These are phyloP conservation scores for Andrena haemorrhoa DNA, from an alignment of 2,888 invertebrate species.

Conservation along the genomic window DNA sequence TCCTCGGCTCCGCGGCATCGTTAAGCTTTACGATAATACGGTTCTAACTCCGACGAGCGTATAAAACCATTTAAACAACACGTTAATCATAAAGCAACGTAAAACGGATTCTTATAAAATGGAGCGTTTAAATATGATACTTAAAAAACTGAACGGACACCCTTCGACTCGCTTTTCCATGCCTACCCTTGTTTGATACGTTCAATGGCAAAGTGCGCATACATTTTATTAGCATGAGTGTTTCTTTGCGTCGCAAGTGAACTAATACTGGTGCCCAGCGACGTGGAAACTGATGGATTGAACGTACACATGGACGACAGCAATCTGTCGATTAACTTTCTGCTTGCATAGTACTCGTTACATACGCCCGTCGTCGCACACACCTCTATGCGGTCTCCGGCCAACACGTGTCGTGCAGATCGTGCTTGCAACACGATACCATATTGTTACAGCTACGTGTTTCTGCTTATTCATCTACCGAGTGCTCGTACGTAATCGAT, in stretches of 20 bases:
- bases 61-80: slow-evolving; percentile 25
- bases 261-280: slow-evolving; percentile 42
- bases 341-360: slow-evolving; percentile 15
- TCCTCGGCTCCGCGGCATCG: neutral
- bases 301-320: slow-evolving; percentile 38
- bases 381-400: slow-evolving; percentile 24
- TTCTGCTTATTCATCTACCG: neutral
- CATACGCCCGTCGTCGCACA: slow-evolving; percentile 42
- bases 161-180: neutral
- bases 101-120: slow-evolving; percentile 32
- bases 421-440: slow-evolving; percentile 34
- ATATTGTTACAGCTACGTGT: slow-evolving; percentile 5
- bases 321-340: slow-evolving; percentile 42
- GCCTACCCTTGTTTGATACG: neutral
- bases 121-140: slow-evolving; percentile 21
- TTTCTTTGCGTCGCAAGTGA: slow-evolving; percentile 21
- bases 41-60: neutral
- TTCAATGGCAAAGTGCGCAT: neutral
- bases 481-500: neutral
- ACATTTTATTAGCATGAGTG: slow-evolving; percentile 1
- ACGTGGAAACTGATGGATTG: slow-evolving; percentile 50
- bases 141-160: slow-evolving; percentile 24
- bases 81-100: slow-evolving; percentile 36
- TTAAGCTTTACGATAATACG: neutral
- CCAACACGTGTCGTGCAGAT: slow-evolving; percentile 44